Evolutionary conservation across 2,113 vertebrate species (phyloP).

Genomic region (Columba livia): DNA sequence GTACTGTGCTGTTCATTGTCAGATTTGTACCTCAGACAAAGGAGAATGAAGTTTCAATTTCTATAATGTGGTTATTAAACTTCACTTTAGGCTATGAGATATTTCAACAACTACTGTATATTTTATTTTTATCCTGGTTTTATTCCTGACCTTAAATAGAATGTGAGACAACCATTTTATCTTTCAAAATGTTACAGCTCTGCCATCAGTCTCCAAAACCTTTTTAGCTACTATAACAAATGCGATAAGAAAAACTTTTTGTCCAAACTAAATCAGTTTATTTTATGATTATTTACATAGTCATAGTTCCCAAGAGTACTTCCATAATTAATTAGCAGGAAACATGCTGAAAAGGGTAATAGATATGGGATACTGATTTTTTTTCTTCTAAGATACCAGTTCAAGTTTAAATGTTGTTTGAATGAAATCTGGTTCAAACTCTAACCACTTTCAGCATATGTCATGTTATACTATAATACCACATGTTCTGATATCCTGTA

Average conservation of each 20-base stretch:
- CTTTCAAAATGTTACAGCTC: neutral
- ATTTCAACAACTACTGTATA: neutral
- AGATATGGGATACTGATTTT: neutral
- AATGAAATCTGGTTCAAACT: neutral
- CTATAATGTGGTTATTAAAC: neutral
- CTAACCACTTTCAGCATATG: neutral
- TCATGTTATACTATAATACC: neutral
- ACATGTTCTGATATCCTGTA: neutral
- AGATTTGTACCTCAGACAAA: neutral
- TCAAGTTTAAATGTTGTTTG: neutral
- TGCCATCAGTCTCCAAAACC: neutral
- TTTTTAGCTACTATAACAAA: neutral
- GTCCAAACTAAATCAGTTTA: neutral
- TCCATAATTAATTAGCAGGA: constrained; percentile 13
- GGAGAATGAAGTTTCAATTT: neutral
- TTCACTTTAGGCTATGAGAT: neutral
- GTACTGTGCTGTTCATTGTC: neutral
- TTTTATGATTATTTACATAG: neutral
- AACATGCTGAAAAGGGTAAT: neutral
- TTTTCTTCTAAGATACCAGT: neutral
- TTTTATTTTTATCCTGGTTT: neutral
- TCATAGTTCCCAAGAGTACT: neutral
- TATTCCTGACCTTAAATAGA: neutral
- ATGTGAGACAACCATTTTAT: neutral
- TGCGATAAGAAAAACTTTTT: neutral